Percentiles rank a stretch among this genome's conserved stretches.
Conservation (phyloP, 64 coral and sea anemone genomes). For the Acropora yongei region DNA sequence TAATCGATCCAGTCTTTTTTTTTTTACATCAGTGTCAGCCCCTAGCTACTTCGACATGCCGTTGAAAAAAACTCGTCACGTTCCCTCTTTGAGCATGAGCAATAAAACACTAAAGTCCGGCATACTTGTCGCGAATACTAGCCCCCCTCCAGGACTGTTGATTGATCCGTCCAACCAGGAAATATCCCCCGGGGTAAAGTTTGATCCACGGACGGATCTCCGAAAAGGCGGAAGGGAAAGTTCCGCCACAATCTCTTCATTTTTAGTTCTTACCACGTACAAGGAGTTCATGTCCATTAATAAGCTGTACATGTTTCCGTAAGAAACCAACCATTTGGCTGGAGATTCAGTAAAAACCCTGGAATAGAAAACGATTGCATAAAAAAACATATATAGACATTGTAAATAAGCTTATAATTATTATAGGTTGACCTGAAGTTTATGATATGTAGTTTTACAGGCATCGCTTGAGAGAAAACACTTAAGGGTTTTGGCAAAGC, state of each 20-base stretch:
- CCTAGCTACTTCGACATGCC: not conserved
- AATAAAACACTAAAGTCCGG: constrained; percentile 88
- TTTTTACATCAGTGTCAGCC: too few species aligned
- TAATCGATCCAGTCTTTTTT: too few species aligned
- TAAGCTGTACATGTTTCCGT: constrained; percentile 84
- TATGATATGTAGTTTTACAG: too few species aligned
- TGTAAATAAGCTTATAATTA: too few species aligned
- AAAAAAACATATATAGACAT: too few species aligned
- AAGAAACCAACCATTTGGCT: constrained; percentile 81
- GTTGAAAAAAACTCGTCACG: constrained; percentile 43
- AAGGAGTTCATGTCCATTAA: constrained; percentile 77
- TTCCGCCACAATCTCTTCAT: constrained; percentile 60
- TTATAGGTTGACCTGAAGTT: too few species aligned
- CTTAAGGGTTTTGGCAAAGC: too few species aligned
- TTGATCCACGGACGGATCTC: constrained; percentile 72
- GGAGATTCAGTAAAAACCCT: constrained; percentile 56
- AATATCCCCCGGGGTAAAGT: constrained; percentile 68
- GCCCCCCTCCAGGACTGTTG: constrained; percentile 10
- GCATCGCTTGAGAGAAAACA: too few species aligned
- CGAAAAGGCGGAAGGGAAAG: constrained; percentile 65
- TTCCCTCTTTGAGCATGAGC: constrained; percentile 70
- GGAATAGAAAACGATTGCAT: not conserved
- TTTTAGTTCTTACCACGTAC: constrained; percentile 80
- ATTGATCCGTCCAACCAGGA: constrained; percentile 65
- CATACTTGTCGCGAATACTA: constrained; percentile 88